A percentile compares a stretch with the other conserved stretches of the same genome.
Evolutionary conservation across 1,140 invertebrate genomes (phyloP).

Genomic region (Euwallacea similis): DNA sequence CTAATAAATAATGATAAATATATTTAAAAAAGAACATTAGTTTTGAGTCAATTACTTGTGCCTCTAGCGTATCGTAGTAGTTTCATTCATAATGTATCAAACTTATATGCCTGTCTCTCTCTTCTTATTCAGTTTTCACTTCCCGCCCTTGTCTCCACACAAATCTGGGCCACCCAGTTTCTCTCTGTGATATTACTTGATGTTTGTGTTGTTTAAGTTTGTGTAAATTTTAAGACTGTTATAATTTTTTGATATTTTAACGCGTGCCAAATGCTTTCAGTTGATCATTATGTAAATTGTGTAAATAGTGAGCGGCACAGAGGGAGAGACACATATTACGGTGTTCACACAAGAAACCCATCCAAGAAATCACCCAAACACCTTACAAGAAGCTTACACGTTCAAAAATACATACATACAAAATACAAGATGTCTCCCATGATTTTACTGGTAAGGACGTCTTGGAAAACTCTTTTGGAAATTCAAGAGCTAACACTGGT

Average conservation of each 20-base stretch:
- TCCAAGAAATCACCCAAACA: conserved; percentile 36
- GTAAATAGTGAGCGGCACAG: conserved; percentile 32
- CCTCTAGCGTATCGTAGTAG: conserved; percentile 53
- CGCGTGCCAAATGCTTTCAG: conserved; percentile 29
- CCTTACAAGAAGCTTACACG: conserved; percentile 51
- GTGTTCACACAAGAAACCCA: conserved; percentile 6
- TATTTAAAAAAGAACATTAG: conserved; percentile 50
- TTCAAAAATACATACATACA: conserved; percentile 53
- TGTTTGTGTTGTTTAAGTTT: conserved; percentile 7
- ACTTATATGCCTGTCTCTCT: conserved; percentile 31
- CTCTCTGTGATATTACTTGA: conserved; percentile 46
- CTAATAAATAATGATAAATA: conserved; percentile 33
- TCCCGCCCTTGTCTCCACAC: neutral
- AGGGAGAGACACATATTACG: conserved; percentile 45
- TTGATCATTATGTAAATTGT: conserved; percentile 29
- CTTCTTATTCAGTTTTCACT: conserved; percentile 14
- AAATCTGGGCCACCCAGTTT: conserved; percentile 37
- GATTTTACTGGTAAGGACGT: too few relatives aligned
- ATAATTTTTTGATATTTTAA: conserved; percentile 23
- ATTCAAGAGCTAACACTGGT: conserved; percentile 7
- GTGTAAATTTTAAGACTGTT: conserved; percentile 28
- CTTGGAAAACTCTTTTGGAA: neutral
- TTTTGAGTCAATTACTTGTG: conserved; percentile 56
- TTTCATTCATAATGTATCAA: conserved; percentile 47
- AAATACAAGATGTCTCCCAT: neutral